Conservation (phyloP, 1,140 invertebrate species). For the Euura lappo region DNA sequence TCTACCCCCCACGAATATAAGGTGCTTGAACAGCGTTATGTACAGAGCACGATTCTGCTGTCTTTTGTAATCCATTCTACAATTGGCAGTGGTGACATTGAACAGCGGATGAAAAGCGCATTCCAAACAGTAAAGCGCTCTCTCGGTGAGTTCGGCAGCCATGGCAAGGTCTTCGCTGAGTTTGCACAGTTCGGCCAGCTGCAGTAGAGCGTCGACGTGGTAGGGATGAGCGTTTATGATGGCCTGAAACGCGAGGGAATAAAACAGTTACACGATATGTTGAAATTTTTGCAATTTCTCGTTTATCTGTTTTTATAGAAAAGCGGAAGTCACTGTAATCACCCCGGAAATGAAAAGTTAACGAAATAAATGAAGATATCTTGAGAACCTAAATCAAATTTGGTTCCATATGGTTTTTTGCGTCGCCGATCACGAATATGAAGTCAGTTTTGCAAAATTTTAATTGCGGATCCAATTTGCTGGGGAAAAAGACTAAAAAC, state of each 20-base stretch:
- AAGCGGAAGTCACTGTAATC: too few species aligned
- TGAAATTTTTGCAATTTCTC: constrained; percentile 2
- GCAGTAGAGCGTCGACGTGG: constrained; percentile 85
- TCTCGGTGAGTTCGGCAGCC: constrained; percentile 80
- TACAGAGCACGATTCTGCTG: constrained; percentile 88
- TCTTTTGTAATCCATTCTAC: constrained; percentile 79
- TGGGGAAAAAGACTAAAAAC: too few species aligned
- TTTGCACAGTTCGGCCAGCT: constrained; percentile 82
- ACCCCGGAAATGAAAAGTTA: too few species aligned
- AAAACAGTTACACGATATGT: constrained; percentile 11
- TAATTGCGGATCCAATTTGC: too few species aligned
- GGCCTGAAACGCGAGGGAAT: constrained; percentile 57
- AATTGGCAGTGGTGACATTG: constrained; percentile 76
- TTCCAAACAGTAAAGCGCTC: constrained; percentile 79
- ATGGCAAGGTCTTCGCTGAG: constrained; percentile 81
- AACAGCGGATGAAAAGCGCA: constrained; percentile 82
- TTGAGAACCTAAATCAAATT: too few species aligned
- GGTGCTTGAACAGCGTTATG: constrained; percentile 85
- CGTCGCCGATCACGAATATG: too few species aligned
- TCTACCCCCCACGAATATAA: constrained; percentile 79
- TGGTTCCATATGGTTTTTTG: too few species aligned
- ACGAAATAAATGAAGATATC: too few species aligned
- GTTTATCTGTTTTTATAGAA: too few species aligned
- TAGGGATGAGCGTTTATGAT: constrained; percentile 80
- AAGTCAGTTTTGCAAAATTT: too few species aligned